A percentile compares a stretch with the other conserved stretches of the same genome.
phyloP scores from a whole-genome alignment of 2,113 vertebrate genomes.

The Jacana jacana region DNA sequence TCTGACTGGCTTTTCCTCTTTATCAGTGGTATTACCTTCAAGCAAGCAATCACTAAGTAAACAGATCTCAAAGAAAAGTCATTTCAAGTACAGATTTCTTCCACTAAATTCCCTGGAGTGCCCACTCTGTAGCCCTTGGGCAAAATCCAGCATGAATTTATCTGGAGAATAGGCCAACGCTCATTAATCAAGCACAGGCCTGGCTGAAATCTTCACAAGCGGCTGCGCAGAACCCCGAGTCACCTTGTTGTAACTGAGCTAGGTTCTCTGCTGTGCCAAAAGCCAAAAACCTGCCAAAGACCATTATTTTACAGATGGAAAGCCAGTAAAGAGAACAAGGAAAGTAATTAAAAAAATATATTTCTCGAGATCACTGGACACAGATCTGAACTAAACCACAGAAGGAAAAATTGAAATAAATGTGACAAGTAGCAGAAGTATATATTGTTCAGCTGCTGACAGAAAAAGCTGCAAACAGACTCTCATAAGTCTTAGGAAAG shows the following conservation, averaged over 20 bases:
- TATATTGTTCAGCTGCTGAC: background rate
- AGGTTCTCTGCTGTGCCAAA: background rate
- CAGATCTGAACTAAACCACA: background rate
- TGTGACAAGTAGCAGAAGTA: background rate
- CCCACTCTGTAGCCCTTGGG: conserved; percentile 34
- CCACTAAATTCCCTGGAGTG: conserved; percentile 29
- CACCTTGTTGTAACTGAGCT: conserved; percentile 37
- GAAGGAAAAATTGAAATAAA: background rate
- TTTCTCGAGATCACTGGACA: conserved; percentile 1
- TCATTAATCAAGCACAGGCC: conserved; percentile 70
- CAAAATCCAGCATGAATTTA: conserved; percentile 59
- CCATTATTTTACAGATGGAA: conserved; percentile 1
- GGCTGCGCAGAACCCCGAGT: conserved; percentile 4
- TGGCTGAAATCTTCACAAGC: conserved; percentile 46
- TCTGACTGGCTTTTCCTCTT: conserved; percentile 17
- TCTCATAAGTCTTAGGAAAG: background rate
- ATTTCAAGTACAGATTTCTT: conserved; percentile 51
- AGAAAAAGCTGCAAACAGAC: background rate
- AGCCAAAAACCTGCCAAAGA: conserved; percentile 20
- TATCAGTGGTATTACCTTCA: conserved; percentile 55
- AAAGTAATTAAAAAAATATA: background rate
- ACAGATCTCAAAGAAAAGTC: conserved; percentile 66
- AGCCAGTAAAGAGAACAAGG: background rate
- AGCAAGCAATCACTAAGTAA: conserved; percentile 65
- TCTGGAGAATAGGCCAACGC: conserved; percentile 42